phyloP scores from a whole-genome alignment of 2,888 invertebrate species.

The Cerastoderma edule region DNA sequence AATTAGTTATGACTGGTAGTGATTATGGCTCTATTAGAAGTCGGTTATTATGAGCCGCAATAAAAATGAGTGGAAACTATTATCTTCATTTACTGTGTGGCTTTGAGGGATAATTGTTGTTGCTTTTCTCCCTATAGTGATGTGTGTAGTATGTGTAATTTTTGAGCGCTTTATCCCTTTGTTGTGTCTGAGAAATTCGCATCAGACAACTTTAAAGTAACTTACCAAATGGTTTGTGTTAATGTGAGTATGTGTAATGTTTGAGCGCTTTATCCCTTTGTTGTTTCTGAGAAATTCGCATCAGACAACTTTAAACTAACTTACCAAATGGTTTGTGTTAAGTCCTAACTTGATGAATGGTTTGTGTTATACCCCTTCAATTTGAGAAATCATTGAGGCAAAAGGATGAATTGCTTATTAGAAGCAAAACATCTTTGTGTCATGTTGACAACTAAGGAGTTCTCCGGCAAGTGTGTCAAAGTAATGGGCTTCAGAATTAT shows the following conservation, averaged over 20 bases:
- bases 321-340: no score
- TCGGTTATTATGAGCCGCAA: conserved; percentile 10
- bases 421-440: no score
- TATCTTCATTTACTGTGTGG: conserved; percentile 19
- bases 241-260: conserved; percentile 7
- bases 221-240: no score
- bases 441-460: background rate
- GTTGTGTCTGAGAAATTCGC: no score
- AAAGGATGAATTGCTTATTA: background rate
- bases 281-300: no score
- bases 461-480: background rate
- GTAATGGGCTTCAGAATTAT: background rate
- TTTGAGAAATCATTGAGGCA: background rate
- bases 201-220: no score
- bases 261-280: background rate
- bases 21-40: conserved; percentile 14
- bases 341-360: no score
- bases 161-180: background rate
- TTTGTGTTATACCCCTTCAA: background rate
- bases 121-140: background rate
- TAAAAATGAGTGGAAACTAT: conserved; percentile 19
- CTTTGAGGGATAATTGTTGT: conserved; percentile 23
- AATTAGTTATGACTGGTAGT: conserved; percentile 24
- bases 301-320: no score
- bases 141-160: conserved; percentile 3